A percentile compares a stretch with the other conserved stretches of the same genome.
Evolutionary conservation across 2,888 invertebrate genomes (phyloP).

Genomic region (Heliconius ethilla): DNA sequence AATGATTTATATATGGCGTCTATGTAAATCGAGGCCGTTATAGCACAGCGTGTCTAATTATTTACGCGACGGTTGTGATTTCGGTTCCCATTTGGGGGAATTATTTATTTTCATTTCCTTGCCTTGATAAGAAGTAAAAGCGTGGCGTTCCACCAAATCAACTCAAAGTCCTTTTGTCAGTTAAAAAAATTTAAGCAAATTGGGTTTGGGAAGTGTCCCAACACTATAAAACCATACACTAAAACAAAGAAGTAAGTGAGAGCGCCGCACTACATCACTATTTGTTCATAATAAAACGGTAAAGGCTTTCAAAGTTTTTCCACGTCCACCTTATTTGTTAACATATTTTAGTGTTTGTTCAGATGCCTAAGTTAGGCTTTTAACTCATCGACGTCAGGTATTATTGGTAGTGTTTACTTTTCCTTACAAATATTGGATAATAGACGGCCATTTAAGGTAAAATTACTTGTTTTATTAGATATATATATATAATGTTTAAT

Average conservation of each 20-base stretch:
- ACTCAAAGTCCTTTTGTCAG: neutral
- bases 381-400: conserved; percentile 5
- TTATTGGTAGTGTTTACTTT: conserved; percentile 19
- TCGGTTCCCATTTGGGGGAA: neutral
- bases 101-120: no score
- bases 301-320: conserved; percentile 56
- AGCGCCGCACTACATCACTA: conserved; percentile 51
- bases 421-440: neutral
- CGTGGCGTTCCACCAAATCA: no score
- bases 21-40: no score
- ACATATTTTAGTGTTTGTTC: conserved; percentile 11
- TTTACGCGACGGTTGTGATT: neutral
- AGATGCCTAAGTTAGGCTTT: conserved; percentile 25
- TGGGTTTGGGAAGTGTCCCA: conserved; percentile 39
- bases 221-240: conserved; percentile 48
- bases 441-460: neutral
- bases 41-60: neutral
- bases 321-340: conserved; percentile 45
- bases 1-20: neutral
- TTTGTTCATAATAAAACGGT: conserved; percentile 60
- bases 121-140: no score
- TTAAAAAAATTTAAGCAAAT: neutral
- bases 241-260: conserved; percentile 48
- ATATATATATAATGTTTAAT: neutral
- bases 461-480: no score